Percentiles rank a stretch among this genome's conserved stretches.
phyloP scores from a whole-genome alignment of 2,888 invertebrate species.

The Thecocarcelia acutangulata region DNA sequence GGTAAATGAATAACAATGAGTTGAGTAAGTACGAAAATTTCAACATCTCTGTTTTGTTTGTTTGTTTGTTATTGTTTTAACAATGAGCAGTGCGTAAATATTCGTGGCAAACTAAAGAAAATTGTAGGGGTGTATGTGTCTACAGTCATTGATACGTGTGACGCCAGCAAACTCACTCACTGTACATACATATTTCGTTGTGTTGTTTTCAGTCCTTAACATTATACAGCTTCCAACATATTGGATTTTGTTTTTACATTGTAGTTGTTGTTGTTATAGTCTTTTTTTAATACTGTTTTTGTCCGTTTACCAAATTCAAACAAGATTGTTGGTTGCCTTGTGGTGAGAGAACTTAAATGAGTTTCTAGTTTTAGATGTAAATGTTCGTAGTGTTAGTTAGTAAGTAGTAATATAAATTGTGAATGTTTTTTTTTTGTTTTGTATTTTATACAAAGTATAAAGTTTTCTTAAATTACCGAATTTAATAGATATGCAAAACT shows the following conservation, averaged over 20 bases:
- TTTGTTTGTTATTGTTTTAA: too few species aligned
- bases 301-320: conserved; percentile 41
- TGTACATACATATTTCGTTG: conserved; percentile 2
- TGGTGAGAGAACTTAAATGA: conserved; percentile 46
- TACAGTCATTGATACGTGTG: conserved; percentile 51
- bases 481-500: too few species aligned
- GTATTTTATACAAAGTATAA: too few species aligned
- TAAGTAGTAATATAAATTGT: background rate
- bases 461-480: too few species aligned
- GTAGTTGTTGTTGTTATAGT: background rate
- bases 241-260: conserved; percentile 47
- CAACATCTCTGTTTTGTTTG: background rate
- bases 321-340: conserved; percentile 32
- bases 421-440: background rate
- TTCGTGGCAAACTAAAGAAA: background rate
- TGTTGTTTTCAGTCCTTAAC: conserved; percentile 13
- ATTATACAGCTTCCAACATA: conserved; percentile 38
- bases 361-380: background rate
- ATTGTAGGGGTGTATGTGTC: conserved; percentile 45
- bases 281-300: conserved; percentile 14
- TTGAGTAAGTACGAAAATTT: background rate
- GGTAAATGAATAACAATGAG: conserved; percentile 61
- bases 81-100: conserved; percentile 39
- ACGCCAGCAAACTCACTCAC: conserved; percentile 47
- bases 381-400: background rate